Conservation (phyloP, 2,797 vertebrate genomes). For the Mormyrops boulengeri region DNA sequence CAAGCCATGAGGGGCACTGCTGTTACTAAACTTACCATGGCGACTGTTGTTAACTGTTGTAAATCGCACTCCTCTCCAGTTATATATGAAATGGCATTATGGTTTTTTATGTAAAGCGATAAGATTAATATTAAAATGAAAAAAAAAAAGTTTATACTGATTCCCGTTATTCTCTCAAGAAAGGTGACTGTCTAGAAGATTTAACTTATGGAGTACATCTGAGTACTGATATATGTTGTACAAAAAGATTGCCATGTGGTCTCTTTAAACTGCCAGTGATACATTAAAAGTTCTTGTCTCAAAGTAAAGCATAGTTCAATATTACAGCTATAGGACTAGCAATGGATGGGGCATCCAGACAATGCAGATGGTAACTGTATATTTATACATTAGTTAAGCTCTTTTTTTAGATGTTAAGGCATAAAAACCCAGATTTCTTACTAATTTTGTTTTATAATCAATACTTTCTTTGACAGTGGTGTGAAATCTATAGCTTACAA, state of each 20-base stretch:
- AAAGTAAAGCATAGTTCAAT: conserved; percentile 51
- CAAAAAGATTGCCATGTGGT: neutral
- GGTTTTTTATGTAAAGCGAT: conserved; percentile 10
- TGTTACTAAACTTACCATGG: conserved; percentile 1
- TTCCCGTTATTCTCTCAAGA: neutral
- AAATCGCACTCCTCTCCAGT: neutral
- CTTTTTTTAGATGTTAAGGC: conserved; percentile 21
- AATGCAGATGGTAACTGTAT: neutral
- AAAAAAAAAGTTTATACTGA: conserved; percentile 7
- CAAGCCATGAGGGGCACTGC: neutral
- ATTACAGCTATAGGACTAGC: conserved; percentile 34
- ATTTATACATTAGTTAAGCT: conserved; percentile 15
- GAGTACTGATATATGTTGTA: conserved; percentile 7
- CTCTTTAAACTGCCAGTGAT: conserved; percentile 29
- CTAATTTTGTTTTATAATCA: conserved; percentile 38
- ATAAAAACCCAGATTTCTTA: conserved; percentile 46
- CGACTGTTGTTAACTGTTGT: neutral
- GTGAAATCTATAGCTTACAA: conserved; percentile 21
- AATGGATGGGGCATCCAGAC: neutral
- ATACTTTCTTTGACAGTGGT: conserved; percentile 37
- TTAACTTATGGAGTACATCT: neutral
- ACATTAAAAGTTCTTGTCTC: conserved; percentile 36
- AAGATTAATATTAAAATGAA: conserved; percentile 8
- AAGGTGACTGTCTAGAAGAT: neutral
- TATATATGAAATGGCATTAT: neutral